Evolutionary conservation across 2,113 vertebrate genomes (phyloP), one percentile per base, ranked within the genome.

Genomic region (Gymnobelideus leadbeateri): DNA sequence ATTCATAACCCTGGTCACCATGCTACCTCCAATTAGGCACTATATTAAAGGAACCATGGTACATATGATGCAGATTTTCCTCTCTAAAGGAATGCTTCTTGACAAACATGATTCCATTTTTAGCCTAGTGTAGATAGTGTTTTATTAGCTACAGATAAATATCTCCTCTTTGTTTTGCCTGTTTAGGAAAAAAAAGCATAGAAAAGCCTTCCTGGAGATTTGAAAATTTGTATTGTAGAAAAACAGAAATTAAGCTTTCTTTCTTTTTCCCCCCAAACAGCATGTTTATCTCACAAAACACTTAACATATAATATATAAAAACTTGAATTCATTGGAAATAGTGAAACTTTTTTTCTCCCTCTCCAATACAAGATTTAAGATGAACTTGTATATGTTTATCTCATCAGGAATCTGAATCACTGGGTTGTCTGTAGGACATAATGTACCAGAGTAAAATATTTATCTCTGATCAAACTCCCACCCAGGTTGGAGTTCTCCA

Each of bases 161-260:
- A 84, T 84, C 68, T 84, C 37, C n/a, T 84, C n/a, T 84, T 84
- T 84, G 68, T 84, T 84, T 84, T 84, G n/a, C 68, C 68, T 84
- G 68, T 43, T 43, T 84, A 84, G 68, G 1, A 61, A 68, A 68
- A 84, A 68, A 84, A 84, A 43, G 16, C 37, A 43, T 43, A 8
- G n/a, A 43, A 84, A 43, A 43, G 68, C n/a, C 37, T 84, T 84
- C 68, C 68, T 84, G 68, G 68, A 84, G 68, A 84, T 43, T 43
- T 84, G n/a, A n/a, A 84, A 84, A 43, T 43, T 84, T 84, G n/a
- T 43, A 43, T 8, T 43, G n/a, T 43, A 84, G n/a, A 84, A 84
- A 84, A 84, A 84, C n/a, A 84, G 19, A 84, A 84, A 43, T 23
- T 84, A 84, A 84, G 68, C 68, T 84, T 84, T 84, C n/a, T 43